Evolutionary conservation across 2,113 vertebrate genomes (phyloP), one percentile per base, ranked within the genome.

Genomic region (Percopsis transmontana): DNA sequence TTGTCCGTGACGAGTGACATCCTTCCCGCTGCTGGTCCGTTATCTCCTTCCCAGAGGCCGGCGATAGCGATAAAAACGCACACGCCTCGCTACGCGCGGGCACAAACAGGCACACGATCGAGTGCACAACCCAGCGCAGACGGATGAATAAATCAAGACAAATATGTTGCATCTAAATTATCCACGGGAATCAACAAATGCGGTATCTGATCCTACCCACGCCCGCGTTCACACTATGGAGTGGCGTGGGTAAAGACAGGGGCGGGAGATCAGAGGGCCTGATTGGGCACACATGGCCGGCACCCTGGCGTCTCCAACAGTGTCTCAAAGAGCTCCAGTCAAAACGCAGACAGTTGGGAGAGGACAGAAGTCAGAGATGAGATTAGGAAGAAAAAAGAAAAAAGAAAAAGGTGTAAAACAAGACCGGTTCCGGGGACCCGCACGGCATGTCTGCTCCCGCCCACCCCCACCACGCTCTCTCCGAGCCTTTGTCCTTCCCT

Each of bases 251-350:
- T 39, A 58, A 39, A 33, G 64, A 23, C 15, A 55, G 33, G 62
- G 59, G 76, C 60, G 2, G 3, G 16, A 73, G 80, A 72, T 77
- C 58, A 0, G 27, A 55, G 54, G 45, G 41, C 20, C 42, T 40
- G 62, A 83, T 74, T 81, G 6, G 42, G 51, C 41, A 9, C 56
- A 45, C 75, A 53, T 45, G 27, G 67, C 14, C 11, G 56, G 56
- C 10, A 5, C 19, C 27, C 45, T 40, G 12, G 40, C 27, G 23
- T 23, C 39, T 42, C 56, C 59, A 48, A 48, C 59, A 33, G 45
- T 2, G 53, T 65, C 27, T 79, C 71, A 64, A 57, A 0, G 42
- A 18, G 19, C 50, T 57, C 52, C 38, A 45, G 44, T 39, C 2
- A 14, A 21, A 45, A 69, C 27, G 62, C 50, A 74, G 79, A 70